Evolutionary conservation across 1,140 invertebrate genomes (phyloP), one percentile per base, ranked within the genome.

Genomic region (Doryteuthis pealeii): DNA sequence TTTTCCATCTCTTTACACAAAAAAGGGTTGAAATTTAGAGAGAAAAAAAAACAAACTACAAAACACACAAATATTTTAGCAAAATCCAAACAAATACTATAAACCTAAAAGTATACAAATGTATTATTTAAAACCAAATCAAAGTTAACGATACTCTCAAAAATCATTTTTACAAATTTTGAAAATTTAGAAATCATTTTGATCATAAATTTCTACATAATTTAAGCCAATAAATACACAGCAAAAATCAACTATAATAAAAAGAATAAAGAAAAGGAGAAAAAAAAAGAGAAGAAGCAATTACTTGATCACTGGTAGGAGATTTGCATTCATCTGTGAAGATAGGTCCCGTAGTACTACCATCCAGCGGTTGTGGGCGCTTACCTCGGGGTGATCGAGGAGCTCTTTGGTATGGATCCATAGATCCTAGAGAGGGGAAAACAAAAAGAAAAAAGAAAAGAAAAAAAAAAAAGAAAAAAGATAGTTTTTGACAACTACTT

Each of bases 301-400:
- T 70, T 81, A 88, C 95, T 93, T 96, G 94, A 90, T 97, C 95
- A 88, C 93, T 93, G 84, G 93, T 94, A 65, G 95, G 95, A 84
- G 95, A 96, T 84, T 94, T 91, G 76, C 92, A 92, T 33, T 86
- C 82, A 62, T 86, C 93, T 90, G 84, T 79, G 10, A 77, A 71
- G 33, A 81, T 92, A 91, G 71, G 74, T 22, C 82, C 92, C 91
- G 74, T 75, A 71, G 84, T 83, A 71, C 82, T 81, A 72, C 85
- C 82, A 70, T 86, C 77, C 26, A 90, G 71, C 80, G 83, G 14
- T 86, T 73, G 73, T 58, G 78, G 74, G 65, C 76, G 75, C 78
- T 86, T 88, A 74, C 82, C 83, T 85, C 95, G 95, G 1, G 94
- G 95, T 81, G 94, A 95, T 69, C 94, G 90, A 66, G 95, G 92